These are phyloP conservation scores for Ophion slaviceki DNA, from an alignment of 2,888 invertebrate genomes.

Conservation along the genomic window DNA sequence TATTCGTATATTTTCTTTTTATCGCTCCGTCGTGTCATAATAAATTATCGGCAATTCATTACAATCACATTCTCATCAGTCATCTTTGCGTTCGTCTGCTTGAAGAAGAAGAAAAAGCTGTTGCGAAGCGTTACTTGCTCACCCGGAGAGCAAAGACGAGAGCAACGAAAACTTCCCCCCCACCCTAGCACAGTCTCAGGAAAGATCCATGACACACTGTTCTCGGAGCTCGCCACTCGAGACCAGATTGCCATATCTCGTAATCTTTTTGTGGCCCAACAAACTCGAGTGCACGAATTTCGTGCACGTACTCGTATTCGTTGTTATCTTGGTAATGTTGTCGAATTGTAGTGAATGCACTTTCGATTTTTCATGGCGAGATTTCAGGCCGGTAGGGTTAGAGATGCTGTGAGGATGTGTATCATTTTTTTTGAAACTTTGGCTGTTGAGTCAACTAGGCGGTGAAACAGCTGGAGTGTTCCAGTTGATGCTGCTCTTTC, in stretches of 20 bases:
- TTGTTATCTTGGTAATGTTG: too few species aligned
- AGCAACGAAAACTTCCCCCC: conserved; percentile 17
- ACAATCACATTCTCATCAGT: conserved; percentile 8
- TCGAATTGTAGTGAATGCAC: too few species aligned
- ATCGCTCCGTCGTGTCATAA: neutral
- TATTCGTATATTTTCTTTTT: neutral
- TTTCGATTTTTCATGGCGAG: too few species aligned
- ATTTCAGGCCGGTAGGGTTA: too few species aligned
- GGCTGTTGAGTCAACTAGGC: too few species aligned
- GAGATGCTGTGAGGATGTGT: too few species aligned
- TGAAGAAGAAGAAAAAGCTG: neutral
- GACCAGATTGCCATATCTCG: conserved; percentile 19
- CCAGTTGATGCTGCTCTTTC: too few species aligned
- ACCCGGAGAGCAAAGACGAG: neutral
- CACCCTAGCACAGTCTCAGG: neutral
- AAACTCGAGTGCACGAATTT: neutral
- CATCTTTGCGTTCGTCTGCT: neutral
- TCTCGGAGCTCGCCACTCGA: conserved; percentile 13
- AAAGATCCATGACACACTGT: conserved; percentile 19
- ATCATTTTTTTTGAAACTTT: too few species aligned
- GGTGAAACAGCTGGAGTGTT: too few species aligned
- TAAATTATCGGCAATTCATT: conserved; percentile 15
- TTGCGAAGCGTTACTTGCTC: conserved; percentile 11
- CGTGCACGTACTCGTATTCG: too few species aligned
- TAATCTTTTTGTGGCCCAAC: neutral